Evolutionary conservation across 1,140 invertebrate genomes (phyloP), one percentile per base, ranked within the genome.

Genomic region (Pantala flavescens): DNA sequence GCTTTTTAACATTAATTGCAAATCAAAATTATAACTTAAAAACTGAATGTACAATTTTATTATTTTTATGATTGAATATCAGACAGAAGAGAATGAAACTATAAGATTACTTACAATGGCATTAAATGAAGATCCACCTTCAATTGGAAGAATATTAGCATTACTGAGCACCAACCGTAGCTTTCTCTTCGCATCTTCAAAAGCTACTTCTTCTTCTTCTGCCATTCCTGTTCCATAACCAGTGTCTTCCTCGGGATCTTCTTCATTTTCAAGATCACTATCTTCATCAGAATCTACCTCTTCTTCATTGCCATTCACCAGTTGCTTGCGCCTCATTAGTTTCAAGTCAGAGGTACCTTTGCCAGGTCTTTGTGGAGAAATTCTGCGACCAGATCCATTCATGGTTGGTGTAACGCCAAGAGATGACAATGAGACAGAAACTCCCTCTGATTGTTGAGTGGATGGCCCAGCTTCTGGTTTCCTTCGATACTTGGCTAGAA

Each of bases 401-500:
- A 71, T 21, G 14, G 42, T 43, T 10, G 49, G 49, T 19, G 49
- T 63, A 21, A 63, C 49, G 1, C 49, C 49, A 63, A 63, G 49
- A 12, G 49, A 63, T 3, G 49, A 63, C 12, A 63, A 21, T 16
- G 49, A 63, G 49, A 63, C 12, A 19, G 49, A 21, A 21, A 12
- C 14, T 42, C 28, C 71, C n/a, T 24, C 42, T 42, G n/a, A 1
- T 21, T 21, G n/a, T 49, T 74, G 55, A 21, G 42, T 36, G 19
- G 28, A 23, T 71, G 28, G 74, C 19, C 24, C n/a, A 24, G 14
- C 19, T 49, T 77, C 88, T 90, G 88, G 86, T 84, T 96, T 95
- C 71, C 92, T 89, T 19, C 96, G 86, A 82, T 98, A 98, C 81
- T 98, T 98, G 24, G 93, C 95, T 77, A 98, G 86, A 79, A 98